Evolutionary conservation across 1,140 invertebrate genomes (phyloP), one percentile per base, ranked within the genome.

Genomic region (Battus philenor): DNA sequence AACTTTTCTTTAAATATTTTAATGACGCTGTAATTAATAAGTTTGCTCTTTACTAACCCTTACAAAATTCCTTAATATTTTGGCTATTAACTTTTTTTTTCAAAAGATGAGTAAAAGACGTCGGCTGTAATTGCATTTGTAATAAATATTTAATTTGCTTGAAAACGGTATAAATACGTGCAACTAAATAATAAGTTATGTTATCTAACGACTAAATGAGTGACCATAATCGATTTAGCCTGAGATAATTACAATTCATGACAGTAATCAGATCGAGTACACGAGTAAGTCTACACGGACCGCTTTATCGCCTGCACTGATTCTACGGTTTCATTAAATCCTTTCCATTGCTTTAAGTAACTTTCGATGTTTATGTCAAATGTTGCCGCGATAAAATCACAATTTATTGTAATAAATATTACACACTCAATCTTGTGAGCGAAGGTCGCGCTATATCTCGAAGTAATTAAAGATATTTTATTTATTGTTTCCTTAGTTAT

Each of bases 321-420:
- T 73, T 71, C 60, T 58, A 62, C 57, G 57, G 56, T 56, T 49
- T 46, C 67, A 71, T 73, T 73, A 77, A 72, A 78, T 73, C 68
- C 65, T 68, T 74, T 82, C 75, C 76, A 83, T 80, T 83, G 79
- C 68, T 74, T 83, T 69, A 78, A 83, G 79, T 83, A 83, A 76
- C 75, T 77, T 83, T 77, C 76, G 74, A 80, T 83, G 79, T 83
- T 76, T 70, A 63, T 74, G 74, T 80, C 76, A 80, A 75, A 78
- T 65, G 61, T 68, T 59, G 51, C 50, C 43, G 52, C 70, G 79
- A 83, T 83, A 83, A 74, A 78, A 75, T 68, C 60, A 59, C 78
- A 62, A 80, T 83, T 74, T 80, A 79, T 78, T n/a, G n/a, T n/a
- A n/a, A n/a, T n/a, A n/a, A 76, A 77, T 78, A 73, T 68, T 55